Base-by-base conservation (phyloP, 2,888 invertebrate species). In the Lasius platythorax region DNA sequence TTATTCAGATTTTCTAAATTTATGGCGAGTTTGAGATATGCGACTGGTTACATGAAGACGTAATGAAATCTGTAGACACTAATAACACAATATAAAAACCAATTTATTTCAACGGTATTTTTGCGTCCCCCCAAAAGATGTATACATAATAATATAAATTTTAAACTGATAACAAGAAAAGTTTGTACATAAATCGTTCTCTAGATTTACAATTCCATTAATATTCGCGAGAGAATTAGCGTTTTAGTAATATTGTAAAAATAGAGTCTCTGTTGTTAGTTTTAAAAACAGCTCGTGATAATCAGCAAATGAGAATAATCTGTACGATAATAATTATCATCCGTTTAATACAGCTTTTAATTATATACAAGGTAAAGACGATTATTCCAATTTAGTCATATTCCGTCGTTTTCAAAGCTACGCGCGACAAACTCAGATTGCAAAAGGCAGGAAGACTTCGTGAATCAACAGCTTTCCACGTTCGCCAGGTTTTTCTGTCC, bases 401-500 rank as follows among this genome's bases (percentile, higher is more conserved):
- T 66, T 28, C n/a, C 2, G 9, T n/a, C 5, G 4, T 11, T 70
- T 43, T 23, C n/a, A 3, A 40, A 67, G 12, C 50, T 37, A 18
- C 23, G 18, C n/a, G 3, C 9, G 46, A 75, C 64, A 23, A 67
- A 76, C 37, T 37, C 18, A 66, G 12, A 33, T 1, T 50, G 11
- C 18, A 28, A 15, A 23, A 50, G 11, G 28, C 33, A 66, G 30
- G 18, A 28, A 74, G 8, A 15, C 33, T 63, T 75, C 37, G 67
- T 28, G 23, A 23, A 64, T 75, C 23, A 30, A 66, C 11, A 3
- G 8, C 28, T 40, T 40, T 68, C 40, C 12, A 40, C 46, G 18
- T 28, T 53, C 67, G 28, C 56, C 58, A 46, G n/a, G 23, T 64
- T 43, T 76, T 53, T 76, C 56, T 40, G 28, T 8, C 33, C 73